Conservation (phyloP, 2,888 invertebrate genomes). For the Hermaeophaga mercurialis region DNA sequence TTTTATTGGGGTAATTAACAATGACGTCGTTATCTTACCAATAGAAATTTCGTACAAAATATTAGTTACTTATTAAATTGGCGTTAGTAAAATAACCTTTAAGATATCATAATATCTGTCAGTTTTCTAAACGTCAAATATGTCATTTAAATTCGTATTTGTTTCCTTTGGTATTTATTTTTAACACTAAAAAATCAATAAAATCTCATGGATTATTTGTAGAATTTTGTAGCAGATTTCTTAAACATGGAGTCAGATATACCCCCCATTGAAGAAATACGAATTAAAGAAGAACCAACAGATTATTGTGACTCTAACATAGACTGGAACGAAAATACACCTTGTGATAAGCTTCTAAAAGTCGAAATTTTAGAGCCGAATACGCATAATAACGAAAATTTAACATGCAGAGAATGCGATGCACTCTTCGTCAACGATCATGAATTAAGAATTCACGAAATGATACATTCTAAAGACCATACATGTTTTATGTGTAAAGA, state of each 20-base stretch:
- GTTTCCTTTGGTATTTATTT: too few species aligned
- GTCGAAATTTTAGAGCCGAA: conserved; percentile 31
- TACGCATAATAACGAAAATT: conserved; percentile 13
- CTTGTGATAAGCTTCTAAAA: conserved; percentile 28
- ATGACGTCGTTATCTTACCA: too few species aligned
- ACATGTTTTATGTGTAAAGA: conserved; percentile 38
- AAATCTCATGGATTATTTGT: too few species aligned
- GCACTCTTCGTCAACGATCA: conserved; percentile 33
- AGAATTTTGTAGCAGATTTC: too few species aligned
- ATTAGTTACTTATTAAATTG: too few species aligned
- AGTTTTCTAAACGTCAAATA: too few species aligned
- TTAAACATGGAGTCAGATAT: conserved; percentile 13
- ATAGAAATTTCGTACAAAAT: too few species aligned
- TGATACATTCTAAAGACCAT: conserved; percentile 37
- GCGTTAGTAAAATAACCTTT: too few species aligned
- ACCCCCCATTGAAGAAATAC: conserved; percentile 5
- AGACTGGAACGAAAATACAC: conserved; percentile 26
- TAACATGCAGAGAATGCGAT: conserved; percentile 30
- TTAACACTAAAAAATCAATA: too few species aligned
- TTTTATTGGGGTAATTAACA: too few species aligned
- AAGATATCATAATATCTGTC: too few species aligned
- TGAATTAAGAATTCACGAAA: conserved; percentile 35
- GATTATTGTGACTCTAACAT: conserved; percentile 18
- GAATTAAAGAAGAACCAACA: conserved; percentile 20
- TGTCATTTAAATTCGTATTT: too few species aligned